Conservation (phyloP, 1,140 invertebrate species). For the Reticulitermes speratus region DNA sequence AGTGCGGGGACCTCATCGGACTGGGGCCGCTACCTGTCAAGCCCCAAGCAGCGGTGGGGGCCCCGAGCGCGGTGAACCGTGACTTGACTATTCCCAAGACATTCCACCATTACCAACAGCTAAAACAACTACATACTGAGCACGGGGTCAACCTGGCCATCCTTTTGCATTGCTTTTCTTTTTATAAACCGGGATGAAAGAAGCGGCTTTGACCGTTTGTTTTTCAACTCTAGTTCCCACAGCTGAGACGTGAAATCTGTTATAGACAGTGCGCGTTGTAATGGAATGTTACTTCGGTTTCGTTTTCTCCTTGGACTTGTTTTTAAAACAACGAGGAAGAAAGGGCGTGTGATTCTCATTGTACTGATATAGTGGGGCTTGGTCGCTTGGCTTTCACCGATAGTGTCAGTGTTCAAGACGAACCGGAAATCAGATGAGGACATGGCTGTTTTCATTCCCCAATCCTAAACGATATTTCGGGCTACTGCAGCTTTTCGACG, state of each 20-base stretch:
- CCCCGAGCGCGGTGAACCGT: background rate
- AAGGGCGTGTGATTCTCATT: background rate
- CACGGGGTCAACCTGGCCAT: background rate
- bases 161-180: too few relatives aligned
- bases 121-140: too few relatives aligned
- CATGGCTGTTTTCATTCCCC: background rate
- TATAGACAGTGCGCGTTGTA: background rate
- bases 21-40: background rate
- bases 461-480: background rate
- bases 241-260: background rate
- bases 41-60: background rate
- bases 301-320: constrained; percentile 1
- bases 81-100: background rate
- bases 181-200: too few relatives aligned
- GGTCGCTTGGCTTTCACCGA: background rate
- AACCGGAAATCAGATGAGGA: background rate
- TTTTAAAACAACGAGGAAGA: background rate
- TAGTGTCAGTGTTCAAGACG: background rate
- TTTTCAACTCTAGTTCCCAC: background rate
- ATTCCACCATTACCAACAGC: too few relatives aligned
- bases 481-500: too few relatives aligned
- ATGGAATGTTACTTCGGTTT: background rate
- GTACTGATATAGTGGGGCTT: background rate
- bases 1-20: background rate
- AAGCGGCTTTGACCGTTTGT: too few relatives aligned